Base-by-base conservation (phyloP, 2,888 invertebrate species). In the Micropterix aruncella region DNA sequence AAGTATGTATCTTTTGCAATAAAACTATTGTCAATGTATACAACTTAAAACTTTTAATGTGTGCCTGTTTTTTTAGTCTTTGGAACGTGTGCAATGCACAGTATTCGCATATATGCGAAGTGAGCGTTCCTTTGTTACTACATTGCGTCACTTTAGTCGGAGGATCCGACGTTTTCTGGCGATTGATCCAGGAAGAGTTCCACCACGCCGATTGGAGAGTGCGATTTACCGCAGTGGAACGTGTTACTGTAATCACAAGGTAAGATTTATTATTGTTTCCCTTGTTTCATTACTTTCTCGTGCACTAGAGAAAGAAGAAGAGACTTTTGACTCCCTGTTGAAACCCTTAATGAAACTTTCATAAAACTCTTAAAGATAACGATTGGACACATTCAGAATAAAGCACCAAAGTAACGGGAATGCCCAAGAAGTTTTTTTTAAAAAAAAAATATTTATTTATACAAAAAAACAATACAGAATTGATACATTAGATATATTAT, bases 101-200 rank as follows among this genome's bases (percentile, higher is more conserved):
- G 50, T 85, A 91, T 62, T 94, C 94, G 0, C 93, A 96, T 65
- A 89, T 97, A 52, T 88, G 94, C 52, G 88, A 92, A 59, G 84
- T 91, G 50, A 82, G 85, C 19, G 94, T 94, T 18, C 94, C 96
- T 0, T 75, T 99, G 44, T 70, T 99, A 50, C 73, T 99, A 46
- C 96, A 99, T 65, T 94, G 94, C 59, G 84, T 97, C 48, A 93
- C 95, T 0, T 71, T 99, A 49, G 88, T 94, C 0, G 82, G 87
- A 46, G 99, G 99, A 2, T 86, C 90, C 0, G 95, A 96, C 61
- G 88, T 94, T 40, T 91, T 99, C 62, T 97, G 97, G 86, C 80
- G 84, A 51, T 79, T 94, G n/a, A 81, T 99, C 44, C 88, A 96
- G 58, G 87, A 90, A 56, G 89, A 92, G 60, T 99, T 97, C 66